Base-by-base conservation (phyloP, 2,797 vertebrate species). In the Danio aesculapii region DNA sequence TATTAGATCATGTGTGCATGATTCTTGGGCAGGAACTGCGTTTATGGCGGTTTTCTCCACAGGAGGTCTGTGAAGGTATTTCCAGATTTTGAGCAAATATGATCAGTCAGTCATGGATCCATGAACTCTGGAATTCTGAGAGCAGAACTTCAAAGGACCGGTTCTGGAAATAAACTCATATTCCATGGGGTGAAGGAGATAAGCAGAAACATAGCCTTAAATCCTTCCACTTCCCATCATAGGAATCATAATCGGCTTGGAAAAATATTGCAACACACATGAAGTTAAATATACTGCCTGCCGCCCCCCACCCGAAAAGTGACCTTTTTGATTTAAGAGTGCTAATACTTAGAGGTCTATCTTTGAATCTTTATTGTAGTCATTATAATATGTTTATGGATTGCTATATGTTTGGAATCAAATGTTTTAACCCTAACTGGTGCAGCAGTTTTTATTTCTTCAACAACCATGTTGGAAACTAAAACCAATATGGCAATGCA, bases 91-190 rank as follows among this genome's bases (percentile, higher is more conserved):
- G 55, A 52, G 55, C 49, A 78, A 55, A 72, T 53, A 77, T 55
- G 57, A 77, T 83, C 70, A 30, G 69, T 84, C 57, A 57, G 77
- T 81, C 81, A 84, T 59, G 52, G 77, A 81, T 77, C 59, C 47
- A 30, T 58, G 14, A 39, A 49, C 46, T 61, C 43, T 72, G 73
- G 79, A 82, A 80, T 64, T 50, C 67, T 71, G 17, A 47, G 41
- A 53, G 70, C 49, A 62, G 55, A 79, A 82, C 81, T 78, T 81
- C 74, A 84, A 81, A 83, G 50, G 55, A 47, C 73, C 8, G 10
- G 58, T 17, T 69, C 19, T 55, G 41, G 57, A 79, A 21, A 16
- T 43, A 44, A 46, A 50, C n/a, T 59, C 10, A 41, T 67, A 75
- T 75, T 67, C 44, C 59, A 66, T 44, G 57, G 16, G 55, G 70